These are phyloP conservation scores for Belonocnema kinseyi DNA, from an alignment of 1,140 invertebrate species.

Conservation along the genomic window DNA sequence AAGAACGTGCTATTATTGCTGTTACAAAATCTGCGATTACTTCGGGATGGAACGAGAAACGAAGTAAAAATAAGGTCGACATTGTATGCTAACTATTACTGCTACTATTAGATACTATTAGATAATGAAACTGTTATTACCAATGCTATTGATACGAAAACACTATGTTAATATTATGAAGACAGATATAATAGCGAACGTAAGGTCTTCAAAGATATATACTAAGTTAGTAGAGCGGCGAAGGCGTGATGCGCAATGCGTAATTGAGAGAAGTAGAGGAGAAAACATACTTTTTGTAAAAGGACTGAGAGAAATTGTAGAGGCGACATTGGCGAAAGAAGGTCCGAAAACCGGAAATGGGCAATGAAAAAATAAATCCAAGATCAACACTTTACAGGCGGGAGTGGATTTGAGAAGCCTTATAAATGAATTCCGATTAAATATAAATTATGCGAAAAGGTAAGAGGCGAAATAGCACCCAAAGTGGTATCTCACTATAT, in stretches of 20 bases:
- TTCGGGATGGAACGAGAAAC: slow-evolving; percentile 53
- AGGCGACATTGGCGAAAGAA: slow-evolving; percentile 41
- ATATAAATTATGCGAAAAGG: slow-evolving; percentile 37
- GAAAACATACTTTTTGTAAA: slow-evolving; percentile 67
- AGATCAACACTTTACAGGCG: slow-evolving; percentile 40
- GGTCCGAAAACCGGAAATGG: slow-evolving; percentile 70
- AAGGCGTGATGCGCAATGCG: slow-evolving; percentile 21
- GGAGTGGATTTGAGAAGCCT: slow-evolving; percentile 6
- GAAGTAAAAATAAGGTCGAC: slow-evolving; percentile 58
- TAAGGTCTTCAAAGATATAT: slow-evolving; percentile 31
- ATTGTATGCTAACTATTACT: slow-evolving; percentile 61
- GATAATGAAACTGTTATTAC: slow-evolving; percentile 58
- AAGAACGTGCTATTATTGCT: slow-evolving; percentile 50
- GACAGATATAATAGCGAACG: slow-evolving; percentile 48
- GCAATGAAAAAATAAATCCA: slow-evolving; percentile 51
- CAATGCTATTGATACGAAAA: slow-evolving; percentile 50
- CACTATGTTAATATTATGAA: slow-evolving; percentile 41
- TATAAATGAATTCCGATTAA: slow-evolving; percentile 20
- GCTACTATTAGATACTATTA: slow-evolving; percentile 55
- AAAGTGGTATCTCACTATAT: slow-evolving; percentile 44
- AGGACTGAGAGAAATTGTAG: slow-evolving; percentile 40
- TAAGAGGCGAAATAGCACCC: slow-evolving; percentile 42
- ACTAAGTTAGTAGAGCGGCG: neutral
- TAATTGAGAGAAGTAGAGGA: slow-evolving; percentile 36
- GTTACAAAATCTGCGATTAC: slow-evolving; percentile 52